Base-by-base conservation (phyloP, 30 jellyfish, hydroid and myxozoan genomes). In the Nemopilema nomurai region DNA sequence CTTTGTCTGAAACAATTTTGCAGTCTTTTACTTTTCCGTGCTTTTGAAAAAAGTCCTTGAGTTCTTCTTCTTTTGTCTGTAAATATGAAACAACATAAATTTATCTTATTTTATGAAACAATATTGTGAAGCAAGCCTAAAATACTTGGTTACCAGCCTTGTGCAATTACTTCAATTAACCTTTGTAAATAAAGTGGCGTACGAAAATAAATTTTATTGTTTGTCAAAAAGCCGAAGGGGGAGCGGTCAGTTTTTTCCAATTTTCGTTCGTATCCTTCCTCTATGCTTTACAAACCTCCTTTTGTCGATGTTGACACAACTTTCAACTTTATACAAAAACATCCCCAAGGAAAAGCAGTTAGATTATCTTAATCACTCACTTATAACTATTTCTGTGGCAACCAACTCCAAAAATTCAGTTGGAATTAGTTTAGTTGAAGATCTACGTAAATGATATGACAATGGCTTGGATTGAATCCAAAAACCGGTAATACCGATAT, bases 11-110 rank as follows among this genome's bases (percentile, higher is more conserved):
- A 17, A 94, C 96, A 28, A 94, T 94, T 80, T 94, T 94, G 68
- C 99, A 94, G 82, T 94, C 99, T 74, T 94, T 94, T 24, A 94
- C 96, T 81, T 94, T 94, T 21, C 99, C 99, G 49, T 94, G 91
- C 68, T 89, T 82, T 63, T 86, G 82, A 83, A 94, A 94, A 85
- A 94, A 94, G 18, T 85, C 93, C 63, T 71, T 85, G 49, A 94
- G 77, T 67, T 94, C 99, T 8, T 94, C 97, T 32, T 94, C 99
- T 67, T 89, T 89, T 71, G 99, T 94, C 99, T 94, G 57, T 41
- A 6, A 41, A 13, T 3, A 6, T 3, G 13, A 41, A 41, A 3
- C 57, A 41, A 3, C 6, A 41, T 13, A 41, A 41, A 41, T 6
- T 41, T 13, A 41, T 3, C 57, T 3, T 3, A 41, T 13, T 41